Conservation (phyloP, 2,113 vertebrate species). For the Dissostichus mawsoni region DNA sequence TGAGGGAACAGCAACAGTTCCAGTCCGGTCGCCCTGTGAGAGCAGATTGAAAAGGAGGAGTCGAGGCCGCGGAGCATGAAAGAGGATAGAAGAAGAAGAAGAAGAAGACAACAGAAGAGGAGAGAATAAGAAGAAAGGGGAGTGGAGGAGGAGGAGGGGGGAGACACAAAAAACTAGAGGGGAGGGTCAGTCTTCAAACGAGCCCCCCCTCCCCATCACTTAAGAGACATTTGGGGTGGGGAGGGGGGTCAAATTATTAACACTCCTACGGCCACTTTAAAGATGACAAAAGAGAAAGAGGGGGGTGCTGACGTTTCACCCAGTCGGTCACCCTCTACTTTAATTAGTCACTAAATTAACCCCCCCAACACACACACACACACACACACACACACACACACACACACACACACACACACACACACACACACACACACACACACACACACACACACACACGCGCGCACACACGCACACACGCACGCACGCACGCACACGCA, state of each 20-base stretch:
- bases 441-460: background rate
- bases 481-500: too few species aligned
- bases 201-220: conserved; percentile 72
- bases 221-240: conserved; percentile 71
- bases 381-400: conserved; percentile 27
- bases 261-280: conserved; percentile 85
- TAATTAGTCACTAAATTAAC: conserved; percentile 86
- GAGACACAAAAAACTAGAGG: conserved; percentile 64
- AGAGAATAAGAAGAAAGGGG: conserved; percentile 54
- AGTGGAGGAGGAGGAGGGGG: background rate
- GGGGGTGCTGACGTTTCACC: conserved; percentile 81
- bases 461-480: too few species aligned
- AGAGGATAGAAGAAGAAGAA: conserved; percentile 75
- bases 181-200: conserved; percentile 71
- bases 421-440: background rate
- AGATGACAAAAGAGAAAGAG: conserved; percentile 80
- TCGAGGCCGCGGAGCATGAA: conserved; percentile 79
- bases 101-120: conserved; percentile 49
- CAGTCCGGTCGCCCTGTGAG: conserved; percentile 80
- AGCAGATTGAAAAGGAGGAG: conserved; percentile 83
- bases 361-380: conserved; percentile 26
- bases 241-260: conserved; percentile 81
- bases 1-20: conserved; percentile 83
- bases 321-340: conserved; percentile 73
- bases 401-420: background rate